Evolutionary conservation across 1,140 invertebrate genomes (phyloP), one percentile per base, ranked within the genome.

Genomic region (Calycopis cecrops): DNA sequence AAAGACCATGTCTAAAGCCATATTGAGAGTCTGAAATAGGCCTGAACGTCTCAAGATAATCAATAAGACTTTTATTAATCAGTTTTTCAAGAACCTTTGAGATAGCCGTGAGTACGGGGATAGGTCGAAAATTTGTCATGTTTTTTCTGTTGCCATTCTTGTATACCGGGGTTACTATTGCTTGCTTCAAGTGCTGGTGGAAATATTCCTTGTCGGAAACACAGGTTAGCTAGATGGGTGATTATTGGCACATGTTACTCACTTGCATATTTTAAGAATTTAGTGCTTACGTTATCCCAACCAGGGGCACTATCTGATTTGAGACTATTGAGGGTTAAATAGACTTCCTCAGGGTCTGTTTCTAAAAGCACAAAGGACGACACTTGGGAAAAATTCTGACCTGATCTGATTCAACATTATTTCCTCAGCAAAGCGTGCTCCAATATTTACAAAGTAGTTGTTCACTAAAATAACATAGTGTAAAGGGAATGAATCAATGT

Each of bases 231-330:
- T 17, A 57, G 18, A 21, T 35, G 28, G 9, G 35, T 40, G 11
- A 51, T 11, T 9, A 57, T 10, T 35, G 55, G 48, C 6, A 44
- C 33, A 7, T 44, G 11, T 18, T 53, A 9, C 28, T 54, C 28
- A 49, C 10, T 33, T 14, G 44, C 16, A 9, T 38, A 0, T 40
- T 59, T 49, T 14, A 53, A 18, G 18, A 53, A 53, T 21, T 14
- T 59, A 4, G 42, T 60, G 4, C 33, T 14, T 12, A 60, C 52
- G 28, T 33, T 35, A 48, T 60, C 49, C 14, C 38, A 44, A 12
- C 49, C 59, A 17, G 38, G 34, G 14, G 59, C 55, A 35, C 54
- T 56, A n/a, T 57, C 59, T 12, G 54, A 34, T 42, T 61, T 61
- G 9, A 60, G 33, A 28, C 21, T 48, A 6, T 28, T 33, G 12